These are phyloP conservation scores for Etheostoma spectabile DNA, from an alignment of 2,113 vertebrate genomes.

Conservation along the genomic window DNA sequence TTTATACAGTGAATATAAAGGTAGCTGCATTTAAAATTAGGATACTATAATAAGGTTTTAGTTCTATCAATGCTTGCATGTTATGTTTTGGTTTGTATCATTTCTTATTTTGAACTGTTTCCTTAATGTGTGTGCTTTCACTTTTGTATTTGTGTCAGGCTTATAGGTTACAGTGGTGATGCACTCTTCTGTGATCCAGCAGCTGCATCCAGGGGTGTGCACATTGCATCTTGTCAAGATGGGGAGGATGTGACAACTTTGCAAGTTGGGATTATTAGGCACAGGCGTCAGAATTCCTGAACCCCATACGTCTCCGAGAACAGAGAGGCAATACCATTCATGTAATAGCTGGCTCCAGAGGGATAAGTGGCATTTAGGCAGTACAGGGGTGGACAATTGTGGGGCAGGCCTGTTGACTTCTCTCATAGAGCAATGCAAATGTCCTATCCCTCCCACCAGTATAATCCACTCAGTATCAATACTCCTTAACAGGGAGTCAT, in stretches of 20 bases:
- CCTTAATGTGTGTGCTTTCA: too few species aligned
- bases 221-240: background rate
- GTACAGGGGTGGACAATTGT: conserved; percentile 4
- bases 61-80: background rate
- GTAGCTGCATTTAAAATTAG: background rate
- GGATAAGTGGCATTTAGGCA: conserved; percentile 1
- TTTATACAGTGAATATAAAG: too few species aligned
- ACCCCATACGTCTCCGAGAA: conserved; percentile 25
- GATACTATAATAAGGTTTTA: background rate
- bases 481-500: background rate
- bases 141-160: background rate
- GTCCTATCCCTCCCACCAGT: background rate
- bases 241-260: background rate
- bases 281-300: background rate
- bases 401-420: background rate
- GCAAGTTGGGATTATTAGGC: background rate
- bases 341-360: conserved; percentile 13
- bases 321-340: background rate
- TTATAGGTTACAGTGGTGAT: background rate
- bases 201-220: background rate
- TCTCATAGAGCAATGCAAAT: conserved; percentile 14
- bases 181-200: background rate
- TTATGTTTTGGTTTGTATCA: background rate
- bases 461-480: background rate
- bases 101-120: background rate